Base-by-base conservation (phyloP, 2,888 invertebrate genomes). In the Petrolisthes cinctipes region DNA sequence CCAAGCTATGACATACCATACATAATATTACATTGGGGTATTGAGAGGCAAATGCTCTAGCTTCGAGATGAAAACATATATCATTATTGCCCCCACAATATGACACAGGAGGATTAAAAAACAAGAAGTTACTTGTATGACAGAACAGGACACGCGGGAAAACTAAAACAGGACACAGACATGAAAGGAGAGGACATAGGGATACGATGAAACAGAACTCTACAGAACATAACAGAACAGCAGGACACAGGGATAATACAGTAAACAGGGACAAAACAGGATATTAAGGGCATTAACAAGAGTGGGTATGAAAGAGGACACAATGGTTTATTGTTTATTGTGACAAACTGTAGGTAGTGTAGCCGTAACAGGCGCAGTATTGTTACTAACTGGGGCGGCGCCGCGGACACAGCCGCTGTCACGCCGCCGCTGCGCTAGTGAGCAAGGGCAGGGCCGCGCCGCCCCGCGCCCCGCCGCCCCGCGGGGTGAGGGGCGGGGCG, bases 341-440 rank as follows among this genome's bases (percentile, higher is more conserved):
- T 89, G 87, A 89, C 89, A 89, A 89, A 89, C 86, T 89, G 87
- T 89, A 85, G 89, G 89, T 85, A 87, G 82, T 88, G 84, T 88
- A 88, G 84, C 88, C 88, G 79, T 84, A 81, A 88, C 85, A 82
- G 88, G 85, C 88, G 84, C 84, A 88, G 88, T 84, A 81, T 84
- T 83, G 80, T 83, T 88, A 88, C 88, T 85, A 88, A 82, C 85
- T 66, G 85, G 57, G 57, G 61, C 84, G 88, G 84, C 75, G 37
- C 73, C 56, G 56, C 37, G 68, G 56, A 75, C 73, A 7, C 66
- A 71, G 76, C 73, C 73, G 83, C 78, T 57, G 61, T 57, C 78
- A 83, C 79, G 61, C 87, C 83, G 79, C 83, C 83, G 76, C 87
- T 87, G 87, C 87, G 87, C 87, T 87, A 87, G 87, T 87, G 87